Conservation (phyloP, 1,140 invertebrate genomes). For the Matsumurasca onukii region DNA sequence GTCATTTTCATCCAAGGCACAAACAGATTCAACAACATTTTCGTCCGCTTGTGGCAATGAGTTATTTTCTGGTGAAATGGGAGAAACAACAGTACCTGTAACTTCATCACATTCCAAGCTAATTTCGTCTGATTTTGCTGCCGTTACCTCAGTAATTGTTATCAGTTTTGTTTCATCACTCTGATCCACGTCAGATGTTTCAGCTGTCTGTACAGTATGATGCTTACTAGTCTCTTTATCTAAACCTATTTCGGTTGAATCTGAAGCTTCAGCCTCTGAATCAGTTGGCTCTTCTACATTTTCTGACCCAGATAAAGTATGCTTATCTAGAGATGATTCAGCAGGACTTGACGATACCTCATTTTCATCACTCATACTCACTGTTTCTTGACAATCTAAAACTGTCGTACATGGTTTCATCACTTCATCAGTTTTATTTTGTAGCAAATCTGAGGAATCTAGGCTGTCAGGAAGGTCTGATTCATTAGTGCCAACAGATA, state of each 20-base stretch:
- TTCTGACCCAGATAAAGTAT: too few relatives aligned
- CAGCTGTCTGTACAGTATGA: too few relatives aligned
- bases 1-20: background rate
- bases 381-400: background rate
- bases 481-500: background rate
- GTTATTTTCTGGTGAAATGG: background rate
- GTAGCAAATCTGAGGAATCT: constrained; percentile 1
- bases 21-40: background rate
- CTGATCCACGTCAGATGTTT: too few relatives aligned
- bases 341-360: constrained; percentile 3
- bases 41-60: background rate
- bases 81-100: constrained; percentile 9
- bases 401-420: background rate
- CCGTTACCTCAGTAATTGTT: constrained; percentile 1
- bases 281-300: background rate
- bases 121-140: constrained; percentile 6
- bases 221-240: constrained; percentile 11
- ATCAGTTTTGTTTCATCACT: background rate
- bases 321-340: constrained; percentile 1
- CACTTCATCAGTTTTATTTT: background rate
- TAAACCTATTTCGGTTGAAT: background rate
- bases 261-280: constrained; percentile 1
- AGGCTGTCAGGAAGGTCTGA: constrained; percentile 7
- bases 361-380: constrained; percentile 9
- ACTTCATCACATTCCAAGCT: constrained; percentile 18